These are phyloP conservation scores for Neosilurus mollespiculum DNA, from an alignment of 2,797 vertebrate species.

Conservation along the genomic window DNA sequence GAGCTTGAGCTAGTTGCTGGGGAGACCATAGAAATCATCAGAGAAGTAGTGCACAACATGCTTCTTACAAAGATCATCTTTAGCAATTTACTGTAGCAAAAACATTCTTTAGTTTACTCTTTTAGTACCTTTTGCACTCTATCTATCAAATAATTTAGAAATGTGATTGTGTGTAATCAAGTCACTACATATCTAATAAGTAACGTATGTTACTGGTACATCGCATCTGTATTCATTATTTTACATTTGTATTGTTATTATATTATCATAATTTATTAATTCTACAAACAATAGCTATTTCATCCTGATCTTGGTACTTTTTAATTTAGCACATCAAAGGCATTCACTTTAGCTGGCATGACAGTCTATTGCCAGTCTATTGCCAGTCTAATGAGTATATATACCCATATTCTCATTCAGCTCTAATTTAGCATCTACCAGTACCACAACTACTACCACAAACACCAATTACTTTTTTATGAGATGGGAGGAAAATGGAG, in stretches of 20 bases:
- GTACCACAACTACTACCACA: neutral
- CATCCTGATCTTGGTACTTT: neutral
- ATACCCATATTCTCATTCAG: neutral
- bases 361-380: too few species aligned
- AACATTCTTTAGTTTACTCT: neutral
- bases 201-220: too few species aligned
- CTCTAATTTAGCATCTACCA: neutral
- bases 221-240: too few species aligned
- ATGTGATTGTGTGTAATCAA: neutral
- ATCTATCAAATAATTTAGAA: neutral
- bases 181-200: neutral
- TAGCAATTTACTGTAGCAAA: neutral
- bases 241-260: too few species aligned
- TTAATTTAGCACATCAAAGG: neutral
- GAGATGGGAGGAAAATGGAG: neutral
- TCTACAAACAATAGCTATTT: neutral
- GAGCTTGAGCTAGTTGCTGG: constrained; percentile 76
- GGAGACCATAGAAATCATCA: constrained; percentile 77
- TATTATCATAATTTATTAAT: too few species aligned
- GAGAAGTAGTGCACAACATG: constrained; percentile 71
- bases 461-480: neutral
- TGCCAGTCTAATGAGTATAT: too few species aligned
- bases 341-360: neutral
- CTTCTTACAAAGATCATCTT: neutral
- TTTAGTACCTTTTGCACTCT: neutral